These are phyloP conservation scores for Hirundichthys speculiger DNA, from an alignment of 2,113 vertebrate species.

Conservation along the genomic window DNA sequence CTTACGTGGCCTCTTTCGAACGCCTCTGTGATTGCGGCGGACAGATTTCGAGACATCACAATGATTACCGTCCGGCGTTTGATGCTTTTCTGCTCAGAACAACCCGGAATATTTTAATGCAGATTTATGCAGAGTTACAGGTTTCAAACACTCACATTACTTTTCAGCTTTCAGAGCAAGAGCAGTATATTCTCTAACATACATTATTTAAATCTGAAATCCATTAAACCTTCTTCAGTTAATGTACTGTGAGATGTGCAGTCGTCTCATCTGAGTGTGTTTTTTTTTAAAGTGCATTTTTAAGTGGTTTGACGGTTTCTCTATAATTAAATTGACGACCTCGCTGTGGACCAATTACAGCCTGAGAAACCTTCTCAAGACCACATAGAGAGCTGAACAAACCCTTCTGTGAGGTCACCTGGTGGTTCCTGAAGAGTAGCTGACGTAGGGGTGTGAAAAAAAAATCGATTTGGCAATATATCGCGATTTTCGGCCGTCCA, in stretches of 20 bases:
- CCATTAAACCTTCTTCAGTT: conserved; percentile 3
- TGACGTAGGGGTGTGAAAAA: too few species aligned
- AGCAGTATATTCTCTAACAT: background rate
- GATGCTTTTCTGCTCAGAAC: conserved; percentile 25
- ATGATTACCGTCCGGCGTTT: conserved; percentile 44
- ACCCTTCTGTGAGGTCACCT: too few species aligned
- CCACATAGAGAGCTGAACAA: too few species aligned
- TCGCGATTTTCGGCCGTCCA: too few species aligned
- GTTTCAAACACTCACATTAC: background rate
- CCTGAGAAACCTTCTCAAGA: too few species aligned
- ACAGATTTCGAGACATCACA: conserved; percentile 28
- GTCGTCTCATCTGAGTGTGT: background rate
- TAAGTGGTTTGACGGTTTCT: background rate
- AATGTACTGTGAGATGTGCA: background rate
- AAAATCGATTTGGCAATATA: too few species aligned
- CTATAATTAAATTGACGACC: too few species aligned
- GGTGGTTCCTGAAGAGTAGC: too few species aligned
- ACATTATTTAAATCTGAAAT: conserved; percentile 5
- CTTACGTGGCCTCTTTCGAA: conserved; percentile 22
- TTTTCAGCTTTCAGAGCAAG: background rate
- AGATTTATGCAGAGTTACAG: conserved; percentile 14
- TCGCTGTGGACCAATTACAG: too few species aligned
- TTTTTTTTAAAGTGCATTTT: too few species aligned
- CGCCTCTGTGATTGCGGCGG: conserved; percentile 45
- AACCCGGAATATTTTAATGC: conserved; percentile 12